Percentiles rank a stretch among this genome's conserved stretches.
Conservation (phyloP, 2,797 vertebrate genomes). For the Chelon labrosus region DNA sequence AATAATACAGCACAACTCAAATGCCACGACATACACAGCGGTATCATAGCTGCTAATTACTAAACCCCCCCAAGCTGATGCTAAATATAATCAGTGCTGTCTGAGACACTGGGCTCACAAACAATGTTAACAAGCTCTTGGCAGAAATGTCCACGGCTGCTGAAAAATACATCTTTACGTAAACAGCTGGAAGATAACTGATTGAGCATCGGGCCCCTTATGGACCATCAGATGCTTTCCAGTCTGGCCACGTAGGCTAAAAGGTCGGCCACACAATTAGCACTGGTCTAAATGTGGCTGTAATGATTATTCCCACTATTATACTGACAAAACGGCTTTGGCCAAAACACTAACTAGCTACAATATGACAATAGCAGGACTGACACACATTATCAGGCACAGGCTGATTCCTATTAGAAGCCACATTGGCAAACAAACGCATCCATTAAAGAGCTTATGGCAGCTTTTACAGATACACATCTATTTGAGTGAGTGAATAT, state of each 20-base stretch:
- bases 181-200: conserved; percentile 63
- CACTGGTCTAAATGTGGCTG: conserved; percentile 49
- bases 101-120: conserved; percentile 40
- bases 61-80: conserved; percentile 30
- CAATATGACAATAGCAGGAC: conserved; percentile 24
- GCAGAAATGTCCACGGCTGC: conserved; percentile 45
- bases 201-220: conserved; percentile 32
- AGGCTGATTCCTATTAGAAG: conserved; percentile 24
- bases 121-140: conserved; percentile 59
- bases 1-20: conserved; percentile 32
- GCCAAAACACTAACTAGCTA: conserved; percentile 49
- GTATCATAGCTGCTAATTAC: conserved; percentile 47
- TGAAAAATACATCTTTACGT: conserved; percentile 44
- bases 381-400: conserved; percentile 17
- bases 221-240: conserved; percentile 55
- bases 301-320: conserved; percentile 70
- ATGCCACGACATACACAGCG: conserved; percentile 41
- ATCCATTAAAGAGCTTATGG: conserved; percentile 37
- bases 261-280: conserved; percentile 64
- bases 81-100: conserved; percentile 51
- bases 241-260: conserved; percentile 60
- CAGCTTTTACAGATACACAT: conserved; percentile 33
- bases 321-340: conserved; percentile 53
- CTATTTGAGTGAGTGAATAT: conserved; percentile 16
- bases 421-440: conserved; percentile 23